Evolutionary conservation across 2,797 vertebrate species (phyloP), one percentile per base, ranked within the genome.

Genomic region (Sebastes kiyomatsui): DNA sequence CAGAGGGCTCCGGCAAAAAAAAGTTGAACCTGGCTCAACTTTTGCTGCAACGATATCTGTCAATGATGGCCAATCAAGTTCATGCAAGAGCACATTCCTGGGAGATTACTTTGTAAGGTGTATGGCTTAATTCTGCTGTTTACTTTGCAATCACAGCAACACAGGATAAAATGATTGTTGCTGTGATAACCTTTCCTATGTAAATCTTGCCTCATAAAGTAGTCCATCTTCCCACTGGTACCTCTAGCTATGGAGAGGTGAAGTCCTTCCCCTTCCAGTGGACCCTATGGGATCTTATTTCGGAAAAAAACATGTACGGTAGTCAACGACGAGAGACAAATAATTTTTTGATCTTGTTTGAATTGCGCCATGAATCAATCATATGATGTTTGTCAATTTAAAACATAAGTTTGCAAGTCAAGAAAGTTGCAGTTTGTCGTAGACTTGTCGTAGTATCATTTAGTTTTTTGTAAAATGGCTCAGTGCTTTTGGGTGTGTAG

Each of bases 121-220:
- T 25, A 2, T 4, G 7, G 22, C 23, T 27, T 72, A 72, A 42
- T 69, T 66, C 13, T 60, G 23, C 67, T 52, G 58, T 83, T 90
- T 77, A 52, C 38, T 33, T 58, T 68, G 72, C 49, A 75, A 75
- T 65, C 58, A 60, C 23, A 56, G 65, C 72, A 72, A 80, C 70
- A 13, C 14, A 25, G 55, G 72, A 72, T 54, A 7, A 66, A 79
- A 46, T 3, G 1, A 49, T 10, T 58, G 27, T 23, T 65, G 28
- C 30, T 27, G 11, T 68, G 46, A 67, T 66, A 42, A 42, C 30
- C 6, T 55, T 64, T 23, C 16, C 11, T 42, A 66, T 74, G 28
- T 74, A 64, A 60, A 33, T 13, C 13, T 7, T 25, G 1, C 10
- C 23, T 59, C 2, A 22, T 46, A 46, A 18, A 22, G 22, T 27